A percentile compares a stretch with the other conserved stretches of the same genome.
Conservation (phyloP, 2,797 vertebrate genomes). For the Margarornis squamiger region DNA sequence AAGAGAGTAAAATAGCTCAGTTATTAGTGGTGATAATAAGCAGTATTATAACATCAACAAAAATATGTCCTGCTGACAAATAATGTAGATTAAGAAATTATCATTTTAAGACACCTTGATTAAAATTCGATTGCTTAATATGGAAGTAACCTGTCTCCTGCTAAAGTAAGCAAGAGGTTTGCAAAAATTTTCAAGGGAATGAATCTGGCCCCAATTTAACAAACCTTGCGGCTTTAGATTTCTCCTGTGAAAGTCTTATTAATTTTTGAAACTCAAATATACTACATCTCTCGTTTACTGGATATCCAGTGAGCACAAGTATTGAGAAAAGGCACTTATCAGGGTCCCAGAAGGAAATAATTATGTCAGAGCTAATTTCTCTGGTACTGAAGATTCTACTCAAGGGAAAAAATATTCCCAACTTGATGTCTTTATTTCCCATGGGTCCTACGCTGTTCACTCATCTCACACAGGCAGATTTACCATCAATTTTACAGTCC, state of each 20-base stretch:
- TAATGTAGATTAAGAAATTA: neutral
- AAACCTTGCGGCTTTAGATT: neutral
- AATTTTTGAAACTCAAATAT: constrained; percentile 19
- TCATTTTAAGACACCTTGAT: constrained; percentile 27
- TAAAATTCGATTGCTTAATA: constrained; percentile 19
- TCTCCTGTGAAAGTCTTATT: neutral
- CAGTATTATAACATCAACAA: neutral
- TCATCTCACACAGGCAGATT: neutral
- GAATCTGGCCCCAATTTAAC: neutral
- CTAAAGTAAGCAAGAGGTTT: neutral
- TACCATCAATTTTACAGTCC: constrained; percentile 4
- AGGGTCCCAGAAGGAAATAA: neutral
- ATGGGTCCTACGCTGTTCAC: neutral
- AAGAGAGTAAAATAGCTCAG: neutral
- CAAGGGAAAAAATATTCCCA: neutral
- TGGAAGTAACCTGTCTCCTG: neutral
- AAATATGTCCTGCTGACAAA: neutral
- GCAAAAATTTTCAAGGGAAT: neutral
- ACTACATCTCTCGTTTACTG: neutral
- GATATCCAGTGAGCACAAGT: neutral
- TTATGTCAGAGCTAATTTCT: constrained; percentile 22
- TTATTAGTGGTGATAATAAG: neutral
- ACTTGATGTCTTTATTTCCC: constrained; percentile 5
- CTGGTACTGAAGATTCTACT: neutral
- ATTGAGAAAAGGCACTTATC: neutral